A percentile compares a stretch with the other conserved stretches of the same genome.
phyloP scores from a whole-genome alignment of 2,888 invertebrate genomes.

The Thymelicus lineola region DNA sequence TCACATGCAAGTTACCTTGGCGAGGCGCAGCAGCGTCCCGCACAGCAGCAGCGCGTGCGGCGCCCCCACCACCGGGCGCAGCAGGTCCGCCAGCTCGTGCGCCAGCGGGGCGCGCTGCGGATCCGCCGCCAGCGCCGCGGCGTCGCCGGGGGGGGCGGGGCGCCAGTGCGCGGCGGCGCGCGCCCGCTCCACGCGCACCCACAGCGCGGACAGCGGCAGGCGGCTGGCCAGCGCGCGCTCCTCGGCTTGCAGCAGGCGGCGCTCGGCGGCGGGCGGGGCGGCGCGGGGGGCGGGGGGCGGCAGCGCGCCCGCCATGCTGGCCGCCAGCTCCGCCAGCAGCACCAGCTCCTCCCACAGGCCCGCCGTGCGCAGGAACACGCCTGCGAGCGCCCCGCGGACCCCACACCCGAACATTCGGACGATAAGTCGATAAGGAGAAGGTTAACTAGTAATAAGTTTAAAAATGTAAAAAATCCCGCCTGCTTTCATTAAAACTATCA shows the following conservation, averaged over 20 bases:
- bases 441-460: no score
- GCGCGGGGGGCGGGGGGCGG: conserved; percentile 47
- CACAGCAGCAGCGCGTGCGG: conserved; percentile 86
- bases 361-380: conserved; percentile 82
- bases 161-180: conserved; percentile 90
- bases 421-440: no score
- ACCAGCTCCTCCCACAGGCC: conserved; percentile 91
- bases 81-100: conserved; percentile 88
- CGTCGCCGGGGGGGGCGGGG: conserved; percentile 82
- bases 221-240: conserved; percentile 71
- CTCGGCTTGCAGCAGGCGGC: conserved; percentile 43
- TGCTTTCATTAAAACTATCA: no score
- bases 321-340: conserved; percentile 88
- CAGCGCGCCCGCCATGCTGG: conserved; percentile 86
- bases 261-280: conserved; percentile 43
- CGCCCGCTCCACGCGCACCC: conserved; percentile 90
- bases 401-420: no score
- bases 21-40: conserved; percentile 81
- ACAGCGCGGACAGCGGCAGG: conserved; percentile 89
- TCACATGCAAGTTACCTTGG: conserved; percentile 48
- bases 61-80: conserved; percentile 87
- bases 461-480: no score
- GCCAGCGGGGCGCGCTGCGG: conserved; percentile 87
- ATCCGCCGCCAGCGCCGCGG: conserved; percentile 85
- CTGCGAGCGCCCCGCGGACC: conserved; percentile 47